Base-by-base conservation (phyloP, 2,888 invertebrate species). In the Rotaria magnacalcarata region DNA sequence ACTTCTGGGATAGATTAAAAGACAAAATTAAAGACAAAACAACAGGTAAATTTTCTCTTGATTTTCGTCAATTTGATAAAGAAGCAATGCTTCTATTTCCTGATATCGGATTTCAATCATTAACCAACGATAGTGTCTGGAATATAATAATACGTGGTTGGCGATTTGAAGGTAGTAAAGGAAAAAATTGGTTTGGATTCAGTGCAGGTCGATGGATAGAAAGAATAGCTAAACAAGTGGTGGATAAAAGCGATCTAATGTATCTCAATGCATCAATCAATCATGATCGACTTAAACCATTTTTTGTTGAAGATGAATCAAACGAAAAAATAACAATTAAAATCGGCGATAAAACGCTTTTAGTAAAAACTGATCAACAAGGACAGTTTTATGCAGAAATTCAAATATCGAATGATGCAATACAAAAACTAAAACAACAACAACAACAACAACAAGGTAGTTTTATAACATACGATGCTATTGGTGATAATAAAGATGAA, bases 261-360 rank as follows among this genome's bases (percentile, higher is more conserved):
- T 47, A 80, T 80, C n/a, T 47, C 2, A 80, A 80, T 80, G 80
- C n/a, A 4, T 47, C 80, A 80, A 47, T 80, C 11, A 43, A 80
- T 47, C 80, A 11, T n/a, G 80, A 80, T 80, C 43, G 80, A 80
- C 24, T 80, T 3, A 80, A 47, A 47, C 80, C 80, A 47, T 80
- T 80, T 80, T 47, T 80, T n/a, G 47, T 80, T 47, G 80, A 80
- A 11, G 80, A 80, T 80, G 80, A 80, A 80, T 19, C 47, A 47
- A 43, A 80, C n/a, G 80, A 80, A 47, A 2, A 8, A 3, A 80
- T 80, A 6, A 24, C 34, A 80, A 47, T 80, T 11, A 80, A 47
- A 14, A 11, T 80, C 6, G 47, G 80, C 8, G n/a, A 24, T 16
- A 47, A 7, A n/a, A 47, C 11, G n/a, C 10, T 11, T 43, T 11